Conservation (phyloP, 2,888 invertebrate species). For the Polietes domitor region DNA sequence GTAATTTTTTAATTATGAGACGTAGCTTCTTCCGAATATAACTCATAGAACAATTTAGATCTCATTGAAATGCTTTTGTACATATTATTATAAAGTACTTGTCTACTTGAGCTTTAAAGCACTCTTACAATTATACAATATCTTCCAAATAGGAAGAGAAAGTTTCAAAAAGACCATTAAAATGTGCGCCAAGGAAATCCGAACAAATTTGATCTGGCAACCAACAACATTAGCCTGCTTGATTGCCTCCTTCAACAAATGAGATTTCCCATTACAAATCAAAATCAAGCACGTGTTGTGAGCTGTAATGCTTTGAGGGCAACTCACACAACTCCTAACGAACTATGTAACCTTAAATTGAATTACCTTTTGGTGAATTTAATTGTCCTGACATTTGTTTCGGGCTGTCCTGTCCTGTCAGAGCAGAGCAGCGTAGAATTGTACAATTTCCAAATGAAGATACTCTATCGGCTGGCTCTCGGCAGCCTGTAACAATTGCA, state of each 20-base stretch:
- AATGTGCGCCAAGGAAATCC: too few species aligned
- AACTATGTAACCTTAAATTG: constrained; percentile 26
- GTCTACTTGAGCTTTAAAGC: too few species aligned
- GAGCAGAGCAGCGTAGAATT: background rate
- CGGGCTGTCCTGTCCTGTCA: constrained; percentile 13
- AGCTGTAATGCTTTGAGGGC: background rate
- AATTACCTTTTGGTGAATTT: constrained; percentile 14
- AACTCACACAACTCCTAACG: background rate
- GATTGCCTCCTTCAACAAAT: background rate
- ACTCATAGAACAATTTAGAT: too few species aligned
- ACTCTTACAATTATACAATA: too few species aligned
- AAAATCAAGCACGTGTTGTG: background rate
- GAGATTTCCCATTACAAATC: background rate
- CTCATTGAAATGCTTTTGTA: too few species aligned
- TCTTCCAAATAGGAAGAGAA: too few species aligned
- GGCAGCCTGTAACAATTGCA: constrained; percentile 28
- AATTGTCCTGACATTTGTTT: constrained; percentile 35
- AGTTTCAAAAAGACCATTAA: too few species aligned
- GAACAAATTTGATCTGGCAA: too few species aligned
- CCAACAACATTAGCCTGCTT: too few species aligned
- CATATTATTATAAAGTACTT: too few species aligned
- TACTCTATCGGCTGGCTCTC: background rate
- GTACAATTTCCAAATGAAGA: background rate
- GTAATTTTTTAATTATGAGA: too few species aligned
- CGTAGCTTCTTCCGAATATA: too few species aligned